Conservation (phyloP, 30 jellyfish, hydroid and myxozoan genomes). For the Aurelia coerulea region DNA sequence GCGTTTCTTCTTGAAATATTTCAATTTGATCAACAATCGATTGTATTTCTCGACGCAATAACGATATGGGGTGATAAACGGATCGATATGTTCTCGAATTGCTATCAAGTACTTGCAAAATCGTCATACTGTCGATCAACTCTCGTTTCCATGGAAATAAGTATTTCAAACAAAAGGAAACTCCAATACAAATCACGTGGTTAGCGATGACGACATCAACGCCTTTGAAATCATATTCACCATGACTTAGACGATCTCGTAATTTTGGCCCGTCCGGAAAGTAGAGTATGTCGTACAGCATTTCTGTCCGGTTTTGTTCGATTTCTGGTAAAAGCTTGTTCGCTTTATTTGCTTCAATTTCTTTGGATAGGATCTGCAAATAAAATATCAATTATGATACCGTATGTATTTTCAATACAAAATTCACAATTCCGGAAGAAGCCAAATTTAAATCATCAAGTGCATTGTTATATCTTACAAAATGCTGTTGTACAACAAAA, state of each 20-base stretch:
- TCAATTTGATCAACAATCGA: constrained; percentile 17
- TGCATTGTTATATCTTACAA: no score
- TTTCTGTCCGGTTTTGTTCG: constrained; percentile 33
- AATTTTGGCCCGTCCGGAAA: constrained; percentile 75
- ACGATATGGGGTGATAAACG: constrained; percentile 48
- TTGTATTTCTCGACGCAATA: constrained; percentile 21
- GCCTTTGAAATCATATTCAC: constrained; percentile 51
- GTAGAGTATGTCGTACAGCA: constrained; percentile 52
- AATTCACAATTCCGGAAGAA: no score
- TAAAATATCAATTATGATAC: not conserved
- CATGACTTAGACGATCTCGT: constrained; percentile 82
- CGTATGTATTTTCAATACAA: no score
- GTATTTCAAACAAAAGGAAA: constrained; percentile 54
- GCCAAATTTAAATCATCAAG: no score
- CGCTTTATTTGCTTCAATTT: constrained; percentile 3
- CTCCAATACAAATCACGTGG: constrained; percentile 55
- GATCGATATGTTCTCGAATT: constrained; percentile 18
- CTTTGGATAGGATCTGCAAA: constrained; percentile 63
- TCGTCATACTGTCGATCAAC: not conserved
- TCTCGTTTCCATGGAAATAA: constrained; percentile 56
- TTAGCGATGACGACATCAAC: constrained; percentile 40
- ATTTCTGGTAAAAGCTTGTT: constrained; percentile 47
- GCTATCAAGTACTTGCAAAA: not conserved
- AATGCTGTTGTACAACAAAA: no score
- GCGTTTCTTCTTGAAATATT: not conserved